Percentiles rank a stretch among this genome's conserved stretches.
These are phyloP conservation scores for Pedetes capensis DNA, from an alignment of 2,113 vertebrate genomes.

Conservation along the genomic window DNA sequence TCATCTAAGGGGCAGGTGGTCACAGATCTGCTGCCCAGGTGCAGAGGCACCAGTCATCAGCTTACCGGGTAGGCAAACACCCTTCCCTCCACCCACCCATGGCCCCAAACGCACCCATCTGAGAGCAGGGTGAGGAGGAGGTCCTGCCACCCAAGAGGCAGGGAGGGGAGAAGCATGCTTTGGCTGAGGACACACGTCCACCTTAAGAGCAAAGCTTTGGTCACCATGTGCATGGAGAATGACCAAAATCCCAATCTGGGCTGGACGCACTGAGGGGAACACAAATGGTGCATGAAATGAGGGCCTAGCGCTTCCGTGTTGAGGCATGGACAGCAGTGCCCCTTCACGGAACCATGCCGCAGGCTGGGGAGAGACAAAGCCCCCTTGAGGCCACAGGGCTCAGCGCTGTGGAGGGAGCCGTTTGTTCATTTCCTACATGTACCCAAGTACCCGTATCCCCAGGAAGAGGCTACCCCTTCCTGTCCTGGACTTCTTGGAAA, in stretches of 20 bases:
- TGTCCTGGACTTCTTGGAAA: background rate
- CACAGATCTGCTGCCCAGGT: too few species aligned
- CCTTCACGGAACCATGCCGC: background rate
- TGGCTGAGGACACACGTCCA: background rate
- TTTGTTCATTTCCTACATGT: too few species aligned
- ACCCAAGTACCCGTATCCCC: fast-evolving
- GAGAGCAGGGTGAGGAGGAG: background rate
- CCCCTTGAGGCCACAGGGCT: fast-evolving
- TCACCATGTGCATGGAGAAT: background rate
- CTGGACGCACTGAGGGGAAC: fast-evolving
- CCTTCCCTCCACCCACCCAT: fast-evolving
- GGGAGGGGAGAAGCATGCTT: too few species aligned
- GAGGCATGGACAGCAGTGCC: too few species aligned
- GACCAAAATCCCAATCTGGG: background rate
- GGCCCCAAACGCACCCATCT: background rate
- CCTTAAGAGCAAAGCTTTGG: fast-evolving
- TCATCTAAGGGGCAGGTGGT: background rate
- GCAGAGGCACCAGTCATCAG: background rate
- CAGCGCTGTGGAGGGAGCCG: fast-evolving
- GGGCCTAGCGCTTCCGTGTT: background rate
- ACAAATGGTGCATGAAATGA: fast-evolving
- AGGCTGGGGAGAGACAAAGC: background rate
- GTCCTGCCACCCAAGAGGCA: fast-evolving
- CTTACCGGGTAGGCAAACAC: background rate
- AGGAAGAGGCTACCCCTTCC: fast-evolving